Percentiles rank a stretch among this genome's conserved stretches.
Evolutionary conservation across 2,113 vertebrate species (phyloP).

Genomic region (Bos taurus): ARS-UCD2.0 NC_037334.1:89366001-89366500

Average conservation of each 20-base stretch:
- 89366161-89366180: not conserved
- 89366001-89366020: not conserved
- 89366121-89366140: not conserved
- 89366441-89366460: too few species aligned
- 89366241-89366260: not conserved
- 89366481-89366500: too few species aligned
- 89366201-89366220: not conserved
- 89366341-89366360: not conserved
- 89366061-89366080: not conserved
- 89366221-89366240: not conserved
- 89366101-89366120: not conserved
- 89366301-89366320: not conserved
- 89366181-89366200: not conserved
- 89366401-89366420: not conserved
- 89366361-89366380: not conserved
- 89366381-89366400: not conserved
- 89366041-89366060: not conserved
- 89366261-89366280: not conserved
- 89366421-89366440: not conserved
- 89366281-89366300: not conserved
- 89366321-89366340: rapidly evolving
- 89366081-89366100: not conserved
- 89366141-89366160: not conserved
- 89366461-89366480: too few species aligned
- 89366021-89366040: not conserved